phyloP scores from a whole-genome alignment of 2,888 invertebrate species.

The Epinotia bilunana region DNA sequence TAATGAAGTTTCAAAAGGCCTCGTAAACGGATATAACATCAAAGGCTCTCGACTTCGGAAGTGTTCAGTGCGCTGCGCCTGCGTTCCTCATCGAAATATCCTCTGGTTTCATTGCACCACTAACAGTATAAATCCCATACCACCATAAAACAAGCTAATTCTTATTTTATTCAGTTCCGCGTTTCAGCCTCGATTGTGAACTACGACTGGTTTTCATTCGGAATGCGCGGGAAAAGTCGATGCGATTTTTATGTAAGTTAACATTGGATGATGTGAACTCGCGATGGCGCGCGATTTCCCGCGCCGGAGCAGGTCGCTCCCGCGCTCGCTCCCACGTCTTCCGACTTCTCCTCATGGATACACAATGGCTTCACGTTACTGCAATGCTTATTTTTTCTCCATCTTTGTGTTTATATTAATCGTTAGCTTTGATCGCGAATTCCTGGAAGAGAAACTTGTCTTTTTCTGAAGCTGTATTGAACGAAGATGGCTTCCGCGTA shows the following conservation, averaged over 20 bases:
- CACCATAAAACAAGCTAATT: constrained; percentile 51
- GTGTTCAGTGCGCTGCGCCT: constrained; percentile 48
- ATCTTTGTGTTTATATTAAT: constrained; percentile 72
- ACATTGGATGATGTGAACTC: constrained; percentile 64
- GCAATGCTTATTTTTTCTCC: constrained; percentile 67
- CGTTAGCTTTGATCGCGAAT: constrained; percentile 68
- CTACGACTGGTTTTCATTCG: constrained; percentile 50
- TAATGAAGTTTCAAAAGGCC: constrained; percentile 57
- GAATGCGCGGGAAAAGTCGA: constrained; percentile 47
- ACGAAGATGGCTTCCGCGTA: constrained; percentile 73
- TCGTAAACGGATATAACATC: constrained; percentile 65
- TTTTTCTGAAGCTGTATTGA: constrained; percentile 71
- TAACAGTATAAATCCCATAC: constrained; percentile 53
- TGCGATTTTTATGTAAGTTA: constrained; percentile 51
- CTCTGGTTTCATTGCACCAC: constrained; percentile 59
- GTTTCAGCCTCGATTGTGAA: constrained; percentile 44
- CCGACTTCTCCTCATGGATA: constrained; percentile 71
- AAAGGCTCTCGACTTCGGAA: constrained; percentile 51
- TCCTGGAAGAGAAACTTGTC: constrained; percentile 76
- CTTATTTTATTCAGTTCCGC: constrained; percentile 53
- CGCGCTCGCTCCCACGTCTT: constrained; percentile 75
- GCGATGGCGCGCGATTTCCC: constrained; percentile 66
- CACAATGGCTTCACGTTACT: constrained; percentile 74
- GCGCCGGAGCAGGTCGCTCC: constrained; percentile 66
- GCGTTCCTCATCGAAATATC: constrained; percentile 54